Evolutionary conservation across 2,888 invertebrate species (phyloP), one percentile per base, ranked within the genome.

Genomic region (Caenorhabditis imperialis): DNA sequence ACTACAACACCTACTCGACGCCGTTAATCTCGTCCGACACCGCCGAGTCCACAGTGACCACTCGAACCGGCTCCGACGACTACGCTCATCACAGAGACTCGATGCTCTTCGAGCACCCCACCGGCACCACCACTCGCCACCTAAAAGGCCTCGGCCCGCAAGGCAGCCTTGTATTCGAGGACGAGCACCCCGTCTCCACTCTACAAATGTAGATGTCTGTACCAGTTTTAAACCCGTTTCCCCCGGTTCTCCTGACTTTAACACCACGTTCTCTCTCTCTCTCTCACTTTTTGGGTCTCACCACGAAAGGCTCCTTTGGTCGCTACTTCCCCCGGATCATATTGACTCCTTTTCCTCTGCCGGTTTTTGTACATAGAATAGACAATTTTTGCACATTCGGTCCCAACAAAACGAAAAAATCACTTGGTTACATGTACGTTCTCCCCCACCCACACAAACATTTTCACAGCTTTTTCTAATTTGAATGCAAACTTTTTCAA

Each of bases 21-120:
- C 83, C 83, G 1, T 67, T 83, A 16, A 83, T 83, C 37, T 63
- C 71, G 63, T 65, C 75, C 20, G 80, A 81, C 42, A 81, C 81
- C 10, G 81, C 83, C 35, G 83, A 81, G 53, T 79, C 79, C 10
- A 83, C 83, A 12, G 74, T 81, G 8, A 83, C 83, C 22, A 82
- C 81, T 0, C 67, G 81, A 37, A 78, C 79, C 2, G 77, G 75
- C 8, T 75, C 75, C 22, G 75, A 75, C 35, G 75, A 80, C 25
- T 58, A 62, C 23, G 69, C 47, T 16, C 60, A 63, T 37, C 60
- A 75, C 23, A 27, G 71, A 2, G 72, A 71, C 37, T 71, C 72
- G 42, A 60, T 76, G 61, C 67, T 72, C n/a, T 75, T 69, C 53
- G 75, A 75, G 40, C 45, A 62, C 40, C 50, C 62, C 12, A 45